Evolutionary conservation across 2,797 vertebrate species (phyloP), one percentile per base, ranked within the genome.

Genomic region (Artibeus lituratus): DNA sequence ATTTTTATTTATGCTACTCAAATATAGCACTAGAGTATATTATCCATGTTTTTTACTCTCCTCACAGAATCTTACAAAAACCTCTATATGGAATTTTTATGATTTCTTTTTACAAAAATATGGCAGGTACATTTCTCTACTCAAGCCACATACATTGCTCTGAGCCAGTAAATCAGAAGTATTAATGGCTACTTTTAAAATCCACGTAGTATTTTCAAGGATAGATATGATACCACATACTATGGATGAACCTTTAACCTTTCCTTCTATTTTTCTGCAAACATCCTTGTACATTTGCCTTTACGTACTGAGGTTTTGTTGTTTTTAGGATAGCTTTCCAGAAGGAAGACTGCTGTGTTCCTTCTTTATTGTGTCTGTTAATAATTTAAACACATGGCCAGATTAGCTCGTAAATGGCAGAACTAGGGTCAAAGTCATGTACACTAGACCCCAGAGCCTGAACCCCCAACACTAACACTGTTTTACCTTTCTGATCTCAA

Each of bases 121-220:
- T 7, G 29, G 26, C 3, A 32, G 0, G 8, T 9, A 29, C 35
- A 82, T 87, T 70, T 86, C 47, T 84, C 29, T 59, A 21, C 14
- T 55, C 49, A 57, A 53, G 26, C 37, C 12, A 16, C 49, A 55
- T 51, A 47, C 14, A 69, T 19, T 44, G 42, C 21, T 62, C 49
- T 74, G 14, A 49, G 62, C 24, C 49, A 62, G 42, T 21, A 84
- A 83, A 88, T 80, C 49, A 69, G 55, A 94, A 22, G 24, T 22
- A 51, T 26, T 53, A 74, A 42, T 10, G 22, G 53, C 77, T 89
- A 49, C 39, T 96, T 94, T 88, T 62, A 77, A 69, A 83, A 88
- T 42, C 32, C 59, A 77, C 32, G 59, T 11, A 3, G 11, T 57
- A n/a, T 29, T 42, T 85, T 69, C 21, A 6, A 19, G 47, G n/a